Percentiles rank a stretch among this genome's conserved stretches.
These are phyloP conservation scores for Lepetodrilus schrolli DNA, from an alignment of 2,888 invertebrate species.

Conservation along the genomic window DNA sequence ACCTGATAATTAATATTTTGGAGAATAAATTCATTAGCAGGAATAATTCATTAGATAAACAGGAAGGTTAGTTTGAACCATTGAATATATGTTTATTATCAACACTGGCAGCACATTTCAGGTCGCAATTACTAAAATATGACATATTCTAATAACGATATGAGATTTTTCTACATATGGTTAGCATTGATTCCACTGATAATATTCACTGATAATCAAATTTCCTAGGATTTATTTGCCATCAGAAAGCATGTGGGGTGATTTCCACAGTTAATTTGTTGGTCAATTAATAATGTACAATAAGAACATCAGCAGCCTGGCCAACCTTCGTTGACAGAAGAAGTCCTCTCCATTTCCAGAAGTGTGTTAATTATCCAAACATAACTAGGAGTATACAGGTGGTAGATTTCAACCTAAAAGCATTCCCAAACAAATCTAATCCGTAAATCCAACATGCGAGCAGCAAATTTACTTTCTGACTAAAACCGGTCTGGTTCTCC, in stretches of 20 bases:
- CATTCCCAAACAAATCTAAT: slow-evolving; percentile 10
- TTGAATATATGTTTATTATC: no score
- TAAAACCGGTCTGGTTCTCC: not conserved
- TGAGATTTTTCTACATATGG: no score
- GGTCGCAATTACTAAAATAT: no score
- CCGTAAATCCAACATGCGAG: not conserved
- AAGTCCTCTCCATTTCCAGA: not conserved
- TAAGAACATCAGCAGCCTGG: not conserved
- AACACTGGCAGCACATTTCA: no score
- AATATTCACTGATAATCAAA: no score
- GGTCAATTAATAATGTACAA: not conserved
- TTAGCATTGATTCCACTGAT: no score
- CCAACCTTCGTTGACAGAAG: not conserved
- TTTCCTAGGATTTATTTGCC: no score
- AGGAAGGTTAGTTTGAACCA: no score
- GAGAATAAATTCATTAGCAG: no score
- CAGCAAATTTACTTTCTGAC: not conserved
- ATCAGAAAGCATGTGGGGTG: not conserved
- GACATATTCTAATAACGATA: no score
- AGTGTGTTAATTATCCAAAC: slow-evolving; percentile 21
- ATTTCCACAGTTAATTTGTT: not conserved
- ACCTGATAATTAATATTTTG: no score
- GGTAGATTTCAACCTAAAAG: not conserved
- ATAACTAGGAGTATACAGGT: slow-evolving; percentile 6
- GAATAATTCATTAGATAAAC: no score